Percentiles rank a stretch among this genome's conserved stretches.
These are phyloP conservation scores for Antheraea yamamai DNA, from an alignment of 2,888 invertebrate genomes.

Conservation along the genomic window DNA sequence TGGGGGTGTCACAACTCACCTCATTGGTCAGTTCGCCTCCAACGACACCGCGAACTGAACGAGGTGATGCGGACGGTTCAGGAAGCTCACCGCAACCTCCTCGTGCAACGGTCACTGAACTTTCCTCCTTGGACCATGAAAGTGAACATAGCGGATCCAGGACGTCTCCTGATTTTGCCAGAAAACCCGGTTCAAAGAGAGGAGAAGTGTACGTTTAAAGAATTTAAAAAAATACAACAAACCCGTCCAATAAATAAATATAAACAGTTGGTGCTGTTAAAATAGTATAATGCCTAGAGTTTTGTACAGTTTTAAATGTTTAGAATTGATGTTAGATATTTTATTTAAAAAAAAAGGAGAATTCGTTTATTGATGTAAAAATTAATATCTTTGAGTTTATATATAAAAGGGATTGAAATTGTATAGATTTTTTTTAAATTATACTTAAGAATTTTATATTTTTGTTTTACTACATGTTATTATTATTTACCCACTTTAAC, in stretches of 20 bases:
- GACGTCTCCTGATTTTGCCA: slow-evolving; percentile 53
- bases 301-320: slow-evolving; percentile 23
- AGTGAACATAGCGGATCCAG: slow-evolving; percentile 60
- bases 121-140: slow-evolving; percentile 57
- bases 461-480: slow-evolving; percentile 32
- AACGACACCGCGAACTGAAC: slow-evolving; percentile 63
- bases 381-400: slow-evolving; percentile 50
- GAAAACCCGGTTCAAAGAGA: slow-evolving; percentile 65
- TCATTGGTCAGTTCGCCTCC: slow-evolving; percentile 78
- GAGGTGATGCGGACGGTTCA: slow-evolving; percentile 47
- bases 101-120: slow-evolving; percentile 53
- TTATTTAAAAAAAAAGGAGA: slow-evolving; percentile 30
- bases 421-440: slow-evolving; percentile 44
- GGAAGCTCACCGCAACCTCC: slow-evolving; percentile 40
- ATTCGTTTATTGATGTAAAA: slow-evolving; percentile 28
- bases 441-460: slow-evolving; percentile 56
- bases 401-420: slow-evolving; percentile 69
- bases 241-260: slow-evolving; percentile 25
- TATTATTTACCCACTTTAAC: slow-evolving; percentile 7
- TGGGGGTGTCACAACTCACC: slow-evolving; percentile 84
- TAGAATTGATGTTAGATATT: slow-evolving; percentile 1
- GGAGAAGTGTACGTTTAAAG: slow-evolving; percentile 73
- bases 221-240: background rate
- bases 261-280: slow-evolving; percentile 41
- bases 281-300: slow-evolving; percentile 37